Conservation (phyloP, 1,140 invertebrate genomes). For the Mamestra configurata region DNA sequence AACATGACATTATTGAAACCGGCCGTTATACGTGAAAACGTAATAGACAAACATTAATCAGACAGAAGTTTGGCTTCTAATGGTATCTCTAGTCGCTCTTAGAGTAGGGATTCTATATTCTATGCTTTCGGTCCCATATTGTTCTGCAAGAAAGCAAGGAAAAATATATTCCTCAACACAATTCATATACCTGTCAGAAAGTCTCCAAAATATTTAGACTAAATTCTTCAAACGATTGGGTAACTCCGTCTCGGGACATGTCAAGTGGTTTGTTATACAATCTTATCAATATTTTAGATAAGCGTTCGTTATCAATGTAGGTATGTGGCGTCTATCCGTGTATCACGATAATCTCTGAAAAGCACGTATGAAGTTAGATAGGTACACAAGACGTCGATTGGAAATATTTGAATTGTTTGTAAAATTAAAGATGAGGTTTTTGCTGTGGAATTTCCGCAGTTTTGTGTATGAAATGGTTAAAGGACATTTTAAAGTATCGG, state of each 20-base stretch:
- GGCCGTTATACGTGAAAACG: no score
- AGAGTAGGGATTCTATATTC: no score
- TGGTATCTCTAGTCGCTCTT: no score
- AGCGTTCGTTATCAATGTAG: not conserved
- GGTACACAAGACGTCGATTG: not conserved
- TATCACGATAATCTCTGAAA: slow-evolving; percentile 21
- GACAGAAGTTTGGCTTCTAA: no score
- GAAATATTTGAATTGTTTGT: not conserved
- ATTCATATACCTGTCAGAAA: not conserved
- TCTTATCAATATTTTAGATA: slow-evolving; percentile 20
- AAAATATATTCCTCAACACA: no score
- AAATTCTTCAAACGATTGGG: slow-evolving; percentile 19
- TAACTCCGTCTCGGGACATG: slow-evolving; percentile 12
- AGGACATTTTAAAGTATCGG: no score
- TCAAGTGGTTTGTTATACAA: slow-evolving; percentile 27
- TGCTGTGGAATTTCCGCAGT: no score
- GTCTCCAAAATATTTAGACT: slow-evolving; percentile 8
- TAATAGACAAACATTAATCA: no score
- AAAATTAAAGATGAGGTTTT: not conserved
- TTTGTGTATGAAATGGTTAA: no score
- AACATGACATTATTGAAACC: no score
- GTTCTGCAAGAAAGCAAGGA: no score
- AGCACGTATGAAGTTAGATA: not conserved
- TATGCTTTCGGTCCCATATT: no score
- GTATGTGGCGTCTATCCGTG: slow-evolving; percentile 13